Percentiles rank a stretch among this genome's conserved stretches.
phyloP scores from a whole-genome alignment of 2,113 vertebrate species.

The Ailurus styani region DNA sequence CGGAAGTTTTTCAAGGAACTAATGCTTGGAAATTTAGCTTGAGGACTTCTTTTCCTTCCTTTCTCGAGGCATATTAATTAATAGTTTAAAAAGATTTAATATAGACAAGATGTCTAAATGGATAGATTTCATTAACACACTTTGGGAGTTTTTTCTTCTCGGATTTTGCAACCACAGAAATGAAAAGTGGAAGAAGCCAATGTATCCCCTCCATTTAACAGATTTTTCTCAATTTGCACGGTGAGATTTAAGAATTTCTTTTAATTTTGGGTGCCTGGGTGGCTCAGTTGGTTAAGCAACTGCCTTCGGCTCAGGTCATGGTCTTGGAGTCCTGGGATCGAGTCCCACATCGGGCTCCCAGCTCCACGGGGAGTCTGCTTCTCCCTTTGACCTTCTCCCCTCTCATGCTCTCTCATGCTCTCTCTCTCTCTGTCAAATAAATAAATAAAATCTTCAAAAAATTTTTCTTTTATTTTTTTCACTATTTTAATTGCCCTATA shows the following conservation, averaged over 20 bases:
- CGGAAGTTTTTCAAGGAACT: not conserved
- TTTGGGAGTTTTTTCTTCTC: not conserved
- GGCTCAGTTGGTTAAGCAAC: no score
- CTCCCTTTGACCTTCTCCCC: no score
- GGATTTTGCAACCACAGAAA: not conserved
- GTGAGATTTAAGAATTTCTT: not conserved
- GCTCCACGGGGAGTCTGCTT: no score
- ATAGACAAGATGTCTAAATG: not conserved
- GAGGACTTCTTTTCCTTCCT: not conserved
- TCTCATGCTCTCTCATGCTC: no score
- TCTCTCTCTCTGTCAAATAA: no score
- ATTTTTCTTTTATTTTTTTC: not conserved
- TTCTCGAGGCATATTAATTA: not conserved
- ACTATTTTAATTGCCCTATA: not conserved
- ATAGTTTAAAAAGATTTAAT: not conserved
- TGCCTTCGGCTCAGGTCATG: no score
- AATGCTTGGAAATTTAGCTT: not conserved
- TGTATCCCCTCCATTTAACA: not conserved
- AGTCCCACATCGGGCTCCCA: no score
- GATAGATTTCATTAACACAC: not conserved
- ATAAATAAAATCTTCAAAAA: no score
- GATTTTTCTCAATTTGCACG: not conserved
- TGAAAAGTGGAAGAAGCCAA: not conserved
- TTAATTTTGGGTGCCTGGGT: no score
- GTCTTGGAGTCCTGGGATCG: no score